These are phyloP conservation scores for Furnarius figulus DNA, from an alignment of 2,113 vertebrate genomes.

Conservation along the genomic window DNA sequence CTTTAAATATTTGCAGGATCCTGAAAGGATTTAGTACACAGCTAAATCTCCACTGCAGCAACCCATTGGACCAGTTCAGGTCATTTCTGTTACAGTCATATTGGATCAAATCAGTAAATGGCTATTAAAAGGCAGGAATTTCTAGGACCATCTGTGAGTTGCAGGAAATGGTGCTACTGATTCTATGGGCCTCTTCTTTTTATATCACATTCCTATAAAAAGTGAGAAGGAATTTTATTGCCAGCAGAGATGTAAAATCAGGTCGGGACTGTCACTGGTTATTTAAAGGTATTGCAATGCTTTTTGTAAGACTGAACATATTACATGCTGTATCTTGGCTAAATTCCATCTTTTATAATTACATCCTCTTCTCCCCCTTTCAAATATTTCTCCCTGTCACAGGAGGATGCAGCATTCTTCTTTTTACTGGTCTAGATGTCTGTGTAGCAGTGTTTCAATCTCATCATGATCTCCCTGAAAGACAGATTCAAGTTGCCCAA, in stretches of 20 bases:
- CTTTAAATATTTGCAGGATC: not conserved
- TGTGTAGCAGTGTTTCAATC: not conserved
- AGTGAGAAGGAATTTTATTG: constrained; percentile 44
- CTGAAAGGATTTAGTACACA: not conserved
- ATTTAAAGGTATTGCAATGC: constrained; percentile 55
- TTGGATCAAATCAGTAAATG: not conserved
- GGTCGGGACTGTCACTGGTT: constrained; percentile 51
- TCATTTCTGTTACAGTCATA: not conserved
- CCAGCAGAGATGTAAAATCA: constrained; percentile 58
- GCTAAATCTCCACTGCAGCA: not conserved
- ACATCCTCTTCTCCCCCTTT: constrained; percentile 11
- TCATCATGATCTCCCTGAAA: not conserved
- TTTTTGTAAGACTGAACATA: constrained; percentile 34
- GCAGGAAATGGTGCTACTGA: constrained; percentile 19
- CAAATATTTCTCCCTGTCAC: not conserved
- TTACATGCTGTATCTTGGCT: constrained; percentile 38
- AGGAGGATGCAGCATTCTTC: not conserved
- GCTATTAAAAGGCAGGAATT: constrained; percentile 12
- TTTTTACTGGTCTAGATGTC: not conserved
- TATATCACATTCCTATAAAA: constrained; percentile 48
- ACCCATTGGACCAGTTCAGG: not conserved
- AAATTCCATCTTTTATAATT: constrained; percentile 49
- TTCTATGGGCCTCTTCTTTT: constrained; percentile 29
- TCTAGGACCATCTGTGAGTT: constrained; percentile 31
- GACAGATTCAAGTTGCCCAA: not conserved